phyloP scores from a whole-genome alignment of 2,797 vertebrate genomes.

The Mustela erminea region DNA sequence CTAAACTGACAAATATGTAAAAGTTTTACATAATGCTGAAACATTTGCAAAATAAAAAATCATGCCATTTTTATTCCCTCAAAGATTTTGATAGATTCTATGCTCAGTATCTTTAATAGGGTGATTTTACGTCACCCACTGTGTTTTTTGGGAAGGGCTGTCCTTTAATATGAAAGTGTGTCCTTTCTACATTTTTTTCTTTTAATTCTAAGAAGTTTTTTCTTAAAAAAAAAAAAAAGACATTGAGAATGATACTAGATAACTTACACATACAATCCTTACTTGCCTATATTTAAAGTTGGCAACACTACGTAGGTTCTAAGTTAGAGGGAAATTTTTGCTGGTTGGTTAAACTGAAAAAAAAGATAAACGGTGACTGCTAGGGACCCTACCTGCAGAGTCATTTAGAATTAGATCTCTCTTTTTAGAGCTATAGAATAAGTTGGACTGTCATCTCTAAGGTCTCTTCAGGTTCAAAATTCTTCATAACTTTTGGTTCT shows the following conservation, averaged over 20 bases:
- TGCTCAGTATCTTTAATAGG: neutral
- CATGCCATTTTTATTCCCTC: neutral
- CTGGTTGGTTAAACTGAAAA: neutral
- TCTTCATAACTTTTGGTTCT: neutral
- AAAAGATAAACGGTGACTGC: neutral
- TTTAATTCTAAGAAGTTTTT: neutral
- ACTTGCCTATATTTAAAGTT: constrained; percentile 12
- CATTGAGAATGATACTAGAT: neutral
- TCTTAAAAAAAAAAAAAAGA: neutral
- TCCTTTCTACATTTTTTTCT: neutral
- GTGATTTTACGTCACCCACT: neutral
- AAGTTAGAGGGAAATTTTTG: neutral
- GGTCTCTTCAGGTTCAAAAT: neutral
- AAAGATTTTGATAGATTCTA: neutral
- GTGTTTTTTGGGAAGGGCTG: neutral
- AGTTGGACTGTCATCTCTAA: neutral
- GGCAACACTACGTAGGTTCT: neutral
- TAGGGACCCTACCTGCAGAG: neutral
- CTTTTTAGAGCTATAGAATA: neutral
- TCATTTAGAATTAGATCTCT: neutral
- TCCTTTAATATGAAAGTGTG: neutral
- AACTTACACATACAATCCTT: neutral
- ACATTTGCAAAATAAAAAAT: constrained; percentile 34
- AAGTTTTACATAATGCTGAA: neutral
- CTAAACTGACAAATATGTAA: neutral